phyloP scores from a whole-genome alignment of 2,113 vertebrate species.

The Nanorana parkeri region DNA sequence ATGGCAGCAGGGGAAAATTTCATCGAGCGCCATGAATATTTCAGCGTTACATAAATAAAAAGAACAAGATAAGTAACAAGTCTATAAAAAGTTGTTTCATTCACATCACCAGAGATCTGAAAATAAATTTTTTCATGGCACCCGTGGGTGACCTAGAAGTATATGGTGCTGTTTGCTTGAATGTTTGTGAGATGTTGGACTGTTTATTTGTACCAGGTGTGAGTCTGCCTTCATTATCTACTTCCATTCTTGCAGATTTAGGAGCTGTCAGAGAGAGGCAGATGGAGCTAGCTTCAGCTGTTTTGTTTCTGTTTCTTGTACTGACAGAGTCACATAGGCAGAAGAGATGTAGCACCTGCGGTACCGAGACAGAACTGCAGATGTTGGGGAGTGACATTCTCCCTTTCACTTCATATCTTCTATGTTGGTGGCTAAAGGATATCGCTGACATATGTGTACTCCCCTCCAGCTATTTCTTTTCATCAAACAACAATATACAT shows the following conservation, averaged over 20 bases:
- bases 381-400: neutral
- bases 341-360: slow-evolving; percentile 15
- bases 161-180: no score
- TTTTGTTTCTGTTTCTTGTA: neutral
- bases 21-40: no score
- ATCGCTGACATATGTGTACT: neutral
- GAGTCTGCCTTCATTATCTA: neutral
- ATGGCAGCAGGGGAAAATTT: no score
- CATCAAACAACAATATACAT: no score
- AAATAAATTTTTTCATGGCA: no score
- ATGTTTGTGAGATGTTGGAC: no score
- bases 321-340: neutral
- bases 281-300: slow-evolving; percentile 13
- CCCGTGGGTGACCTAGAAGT: no score
- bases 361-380: neutral
- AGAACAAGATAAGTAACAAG: no score
- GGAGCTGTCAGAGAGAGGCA: neutral
- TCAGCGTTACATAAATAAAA: no score
- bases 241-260: neutral
- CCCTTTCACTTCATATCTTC: neutral
- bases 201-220: neutral
- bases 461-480: slow-evolving; percentile 1
- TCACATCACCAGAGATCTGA: no score
- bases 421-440: neutral
- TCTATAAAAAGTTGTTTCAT: no score